Evolutionary conservation across 2,888 invertebrate genomes (phyloP), one percentile per base, ranked within the genome.

Genomic region (Leistus spinibarbis): DNA sequence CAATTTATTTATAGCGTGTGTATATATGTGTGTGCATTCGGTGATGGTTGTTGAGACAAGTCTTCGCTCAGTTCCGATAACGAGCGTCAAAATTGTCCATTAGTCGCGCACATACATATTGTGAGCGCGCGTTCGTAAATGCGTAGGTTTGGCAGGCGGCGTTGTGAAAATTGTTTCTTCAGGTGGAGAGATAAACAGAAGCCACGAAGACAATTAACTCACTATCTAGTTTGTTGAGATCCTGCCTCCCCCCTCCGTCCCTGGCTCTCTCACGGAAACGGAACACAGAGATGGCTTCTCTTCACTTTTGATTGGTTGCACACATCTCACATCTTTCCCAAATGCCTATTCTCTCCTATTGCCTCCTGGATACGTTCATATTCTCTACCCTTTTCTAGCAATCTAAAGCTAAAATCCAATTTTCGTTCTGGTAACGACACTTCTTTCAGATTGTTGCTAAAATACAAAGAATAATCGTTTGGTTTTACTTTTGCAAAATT

Each of bases 111-210:
- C n/a, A n/a, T n/a, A n/a, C n/a, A n/a, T n/a, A n/a, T n/a, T n/a
- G n/a, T n/a, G n/a, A n/a, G 13, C 40, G 13, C 40, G 40, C 40
- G 13, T 7, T 2, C 40, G 13, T 0, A 40, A 40, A 40, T 40
- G 40, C 40, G 40, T 40, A 7, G n/a, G n/a, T n/a, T n/a, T 13
- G 40, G 40, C 40, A 40, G 40, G 10, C 20, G 57, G 5, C 19
- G 19, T 57, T 16, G 71, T 64, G 71, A 65, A 71, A 71, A 71
- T 71, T 71, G 71, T 71, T 71, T 71, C 54, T 71, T 71, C 64
- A 64, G 64, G 69, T 69, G 69, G 24, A 71, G 56, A 71, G 71
- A 71, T 71, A 71, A 71, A 71, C 71, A 71, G 23, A 64, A 64
- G 65, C 27, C 70, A 56, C 65, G 72, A 64, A 27, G 66, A 66